Evolutionary conservation across 2,888 invertebrate genomes (phyloP), one percentile per base, ranked within the genome.

Genomic region (Drosophila suboccidentalis): DNA sequence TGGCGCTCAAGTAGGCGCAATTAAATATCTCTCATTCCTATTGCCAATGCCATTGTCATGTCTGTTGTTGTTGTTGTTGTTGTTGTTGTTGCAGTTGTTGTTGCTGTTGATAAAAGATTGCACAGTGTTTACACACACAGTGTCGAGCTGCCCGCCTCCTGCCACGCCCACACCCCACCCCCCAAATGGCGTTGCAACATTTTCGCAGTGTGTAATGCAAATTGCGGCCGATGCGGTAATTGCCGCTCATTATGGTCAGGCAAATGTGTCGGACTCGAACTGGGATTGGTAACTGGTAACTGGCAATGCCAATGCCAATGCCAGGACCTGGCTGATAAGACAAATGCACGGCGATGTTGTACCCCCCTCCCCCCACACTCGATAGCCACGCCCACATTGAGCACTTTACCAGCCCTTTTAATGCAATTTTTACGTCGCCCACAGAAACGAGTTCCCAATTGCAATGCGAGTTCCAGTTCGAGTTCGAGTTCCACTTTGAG

Each of bases 211-310:
- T 83, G 86, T 83, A 87, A 87, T 85, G 83, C 85, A 85, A 85
- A 85, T 85, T 85, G 88, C 86, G 85, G 88, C 85, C 81, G 71
- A 77, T 85, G 85, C 88, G 85, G 85, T 85, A 85, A 85, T 85
- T 85, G 85, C 85, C 85, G 86, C 85, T 85, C 85, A 85, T 85
- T 85, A 85, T 85, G 85, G 88, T 85, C 85, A 81, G 88, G 85
- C 86, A 85, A 85, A 85, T 85, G 85, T 83, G 74, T 62, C 59
- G 71, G 58, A 43, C n/a, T 15, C 26, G 38, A 36, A 26, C 11
- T 19, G 60, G 47, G 9, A 34, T 5, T 36, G 41, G 15, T 26
- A 29, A 47, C 9, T 15, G 36, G 15, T 10, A 34, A 34, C 10
- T 22, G 51, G 43, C 67, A 72, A 13, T 61, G 63, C 65, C 78